Percentiles rank a stretch among this genome's conserved stretches.
phyloP scores from a whole-genome alignment of 2,113 vertebrate species.

The Paramormyrops kingsleyae region DNA sequence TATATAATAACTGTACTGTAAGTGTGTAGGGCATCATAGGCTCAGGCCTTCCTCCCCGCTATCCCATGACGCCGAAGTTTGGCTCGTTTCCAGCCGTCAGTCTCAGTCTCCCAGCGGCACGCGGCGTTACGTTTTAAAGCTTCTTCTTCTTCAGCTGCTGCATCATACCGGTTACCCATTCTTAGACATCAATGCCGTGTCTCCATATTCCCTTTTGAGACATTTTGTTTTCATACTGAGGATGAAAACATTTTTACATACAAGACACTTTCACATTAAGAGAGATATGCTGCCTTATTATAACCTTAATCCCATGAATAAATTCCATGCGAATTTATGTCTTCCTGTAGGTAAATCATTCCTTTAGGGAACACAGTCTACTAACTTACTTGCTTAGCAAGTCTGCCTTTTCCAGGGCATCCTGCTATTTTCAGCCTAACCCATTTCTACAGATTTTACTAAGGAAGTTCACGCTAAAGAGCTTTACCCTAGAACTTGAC shows the following conservation, averaged over 20 bases:
- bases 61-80: background rate
- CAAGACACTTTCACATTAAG: background rate
- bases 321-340: background rate
- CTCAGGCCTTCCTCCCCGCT: background rate
- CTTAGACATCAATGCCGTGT: background rate
- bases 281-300: background rate
- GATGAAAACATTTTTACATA: background rate
- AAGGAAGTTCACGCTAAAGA: background rate
- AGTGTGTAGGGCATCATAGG: background rate
- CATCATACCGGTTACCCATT: background rate
- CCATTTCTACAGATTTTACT: background rate
- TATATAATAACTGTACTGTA: background rate
- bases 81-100: background rate
- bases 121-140: background rate
- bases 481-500: background rate
- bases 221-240: background rate
- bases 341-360: background rate
- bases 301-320: background rate
- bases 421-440: slow-evolving; percentile 1
- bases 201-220: background rate
- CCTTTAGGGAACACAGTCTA: background rate
- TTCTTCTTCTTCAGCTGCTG: background rate
- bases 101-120: background rate
- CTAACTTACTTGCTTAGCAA: background rate
- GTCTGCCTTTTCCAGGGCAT: background rate